Percentiles rank a stretch among this genome's conserved stretches.
Evolutionary conservation across 2,797 vertebrate genomes (phyloP).

Genomic region (Poliocrania exsul): DNA sequence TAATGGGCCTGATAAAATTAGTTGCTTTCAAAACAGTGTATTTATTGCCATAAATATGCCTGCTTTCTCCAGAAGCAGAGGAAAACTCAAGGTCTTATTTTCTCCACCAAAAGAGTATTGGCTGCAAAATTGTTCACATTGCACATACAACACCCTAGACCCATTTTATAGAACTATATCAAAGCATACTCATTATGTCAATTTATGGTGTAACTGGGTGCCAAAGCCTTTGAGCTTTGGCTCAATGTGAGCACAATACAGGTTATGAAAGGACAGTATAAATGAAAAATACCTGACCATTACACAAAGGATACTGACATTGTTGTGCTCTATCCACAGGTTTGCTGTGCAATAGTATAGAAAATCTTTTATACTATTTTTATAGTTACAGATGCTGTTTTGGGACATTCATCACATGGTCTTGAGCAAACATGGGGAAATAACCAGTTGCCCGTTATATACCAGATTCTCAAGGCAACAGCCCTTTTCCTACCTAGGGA

Average conservation of each 20-base stretch:
- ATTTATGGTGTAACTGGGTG: conserved; percentile 31
- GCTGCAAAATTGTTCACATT: neutral
- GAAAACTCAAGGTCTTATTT: neutral
- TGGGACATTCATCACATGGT: neutral
- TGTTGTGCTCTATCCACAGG: neutral
- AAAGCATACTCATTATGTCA: conserved; percentile 47
- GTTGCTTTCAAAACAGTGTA: neutral
- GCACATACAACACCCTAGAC: neutral
- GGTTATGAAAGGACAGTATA: conserved; percentile 20
- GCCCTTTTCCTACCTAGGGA: neutral
- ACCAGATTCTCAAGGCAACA: neutral
- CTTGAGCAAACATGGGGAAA: conserved; percentile 36
- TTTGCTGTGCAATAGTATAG: neutral
- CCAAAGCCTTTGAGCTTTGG: conserved; percentile 37
- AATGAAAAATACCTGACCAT: conserved; percentile 22
- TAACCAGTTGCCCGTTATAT: neutral
- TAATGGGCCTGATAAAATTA: conserved; percentile 11
- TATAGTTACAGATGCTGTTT: conserved; percentile 4
- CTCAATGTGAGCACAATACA: neutral
- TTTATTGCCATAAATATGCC: conserved; percentile 2
- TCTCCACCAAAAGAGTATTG: neutral
- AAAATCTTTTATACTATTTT: conserved; percentile 1
- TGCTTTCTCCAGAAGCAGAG: neutral
- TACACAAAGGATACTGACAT: neutral
- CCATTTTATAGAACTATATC: neutral